A percentile compares a stretch with the other conserved stretches of the same genome.
Evolutionary conservation across 2,113 vertebrate species (phyloP).

Genomic region (Sialia sialis): DNA sequence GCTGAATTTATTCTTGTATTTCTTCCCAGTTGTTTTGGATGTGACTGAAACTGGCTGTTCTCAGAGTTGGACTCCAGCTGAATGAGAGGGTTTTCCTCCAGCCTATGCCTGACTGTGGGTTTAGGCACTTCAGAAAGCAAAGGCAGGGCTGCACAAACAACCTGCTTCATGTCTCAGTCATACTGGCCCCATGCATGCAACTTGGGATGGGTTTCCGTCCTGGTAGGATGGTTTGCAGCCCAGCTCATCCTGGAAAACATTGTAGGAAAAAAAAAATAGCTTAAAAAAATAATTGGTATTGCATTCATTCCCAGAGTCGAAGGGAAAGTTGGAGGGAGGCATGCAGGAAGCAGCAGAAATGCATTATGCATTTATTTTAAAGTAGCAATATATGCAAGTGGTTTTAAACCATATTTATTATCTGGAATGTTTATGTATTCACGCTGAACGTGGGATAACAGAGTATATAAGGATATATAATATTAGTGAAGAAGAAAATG

Average conservation of each 20-base stretch:
- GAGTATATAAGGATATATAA: constrained; percentile 47
- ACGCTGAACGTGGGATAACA: constrained; percentile 61
- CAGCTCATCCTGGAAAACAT: background rate
- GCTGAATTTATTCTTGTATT: background rate
- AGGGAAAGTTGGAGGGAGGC: background rate
- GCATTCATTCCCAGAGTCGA: background rate
- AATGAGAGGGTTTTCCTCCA: constrained; percentile 38
- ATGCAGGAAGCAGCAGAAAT: background rate
- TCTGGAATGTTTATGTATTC: constrained; percentile 71
- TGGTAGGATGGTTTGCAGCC: background rate
- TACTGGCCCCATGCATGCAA: background rate
- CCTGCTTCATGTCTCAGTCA: background rate
- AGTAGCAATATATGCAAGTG: background rate
- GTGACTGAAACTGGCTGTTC: constrained; percentile 34
- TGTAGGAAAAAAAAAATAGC: background rate
- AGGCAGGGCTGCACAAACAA: background rate
- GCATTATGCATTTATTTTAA: constrained; percentile 42
- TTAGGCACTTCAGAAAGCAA: background rate
- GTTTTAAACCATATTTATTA: constrained; percentile 62
- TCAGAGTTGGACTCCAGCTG: background rate
- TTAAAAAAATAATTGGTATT: background rate
- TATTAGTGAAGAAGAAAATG: constrained; percentile 75
- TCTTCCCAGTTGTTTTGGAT: constrained; percentile 24
- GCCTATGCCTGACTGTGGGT: constrained; percentile 15
- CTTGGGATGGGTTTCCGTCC: background rate